Percentiles rank a stretch among this genome's conserved stretches.
Conservation (phyloP, 2,113 vertebrate species). For the Micromys minutus region DNA sequence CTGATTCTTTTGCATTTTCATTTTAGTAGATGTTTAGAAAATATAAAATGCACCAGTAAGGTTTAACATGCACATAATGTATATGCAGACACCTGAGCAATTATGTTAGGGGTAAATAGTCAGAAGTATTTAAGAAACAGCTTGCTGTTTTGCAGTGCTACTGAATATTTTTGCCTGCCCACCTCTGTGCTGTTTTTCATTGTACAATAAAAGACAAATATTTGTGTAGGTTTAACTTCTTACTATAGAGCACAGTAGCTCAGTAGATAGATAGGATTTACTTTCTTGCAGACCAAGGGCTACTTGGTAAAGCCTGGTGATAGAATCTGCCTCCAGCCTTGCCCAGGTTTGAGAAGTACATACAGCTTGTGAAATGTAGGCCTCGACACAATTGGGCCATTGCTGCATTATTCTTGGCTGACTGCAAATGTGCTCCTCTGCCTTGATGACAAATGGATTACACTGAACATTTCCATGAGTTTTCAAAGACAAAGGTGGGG, state of each 20-base stretch:
- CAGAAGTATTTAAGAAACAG: background rate
- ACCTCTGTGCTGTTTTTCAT: background rate
- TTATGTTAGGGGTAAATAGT: background rate
- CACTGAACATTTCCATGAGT: conserved; percentile 29
- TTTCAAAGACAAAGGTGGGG: conserved; percentile 25
- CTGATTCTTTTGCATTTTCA: background rate
- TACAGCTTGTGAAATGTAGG: background rate
- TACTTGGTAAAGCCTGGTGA: background rate
- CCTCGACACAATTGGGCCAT: background rate
- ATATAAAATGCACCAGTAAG: background rate
- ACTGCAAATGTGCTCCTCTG: conserved; percentile 22
- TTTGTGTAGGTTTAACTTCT: background rate
- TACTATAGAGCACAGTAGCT: background rate
- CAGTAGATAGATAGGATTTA: background rate
- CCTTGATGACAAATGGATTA: conserved; percentile 50
- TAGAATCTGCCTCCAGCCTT: background rate
- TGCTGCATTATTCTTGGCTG: conserved; percentile 3
- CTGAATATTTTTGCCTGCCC: background rate
- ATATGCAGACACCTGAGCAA: background rate
- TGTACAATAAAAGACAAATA: background rate
- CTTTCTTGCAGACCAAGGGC: background rate
- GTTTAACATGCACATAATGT: background rate
- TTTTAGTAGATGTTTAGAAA: background rate
- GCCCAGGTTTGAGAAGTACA: background rate
- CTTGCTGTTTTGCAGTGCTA: background rate